Evolutionary conservation across 1,140 invertebrate species (phyloP).

Genomic region (Chrysomallon squamiferum): DNA sequence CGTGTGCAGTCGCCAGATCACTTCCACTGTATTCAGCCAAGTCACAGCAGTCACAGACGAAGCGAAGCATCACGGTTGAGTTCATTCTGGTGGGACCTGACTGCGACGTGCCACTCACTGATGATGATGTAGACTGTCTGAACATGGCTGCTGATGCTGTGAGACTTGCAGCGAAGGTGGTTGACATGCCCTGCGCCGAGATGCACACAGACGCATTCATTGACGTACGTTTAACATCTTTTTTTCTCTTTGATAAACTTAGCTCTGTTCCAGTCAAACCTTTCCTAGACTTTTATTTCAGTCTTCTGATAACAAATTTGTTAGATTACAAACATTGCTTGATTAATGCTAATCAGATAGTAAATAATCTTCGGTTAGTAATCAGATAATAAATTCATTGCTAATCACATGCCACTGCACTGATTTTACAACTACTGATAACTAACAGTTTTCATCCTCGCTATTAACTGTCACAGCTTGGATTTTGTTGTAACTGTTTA

Average conservation of each 20-base stretch:
- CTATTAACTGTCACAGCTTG: too few relatives aligned
- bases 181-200: conserved; percentile 83
- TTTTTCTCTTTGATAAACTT: too few relatives aligned
- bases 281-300: not conserved
- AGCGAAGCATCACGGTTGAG: conserved; percentile 68
- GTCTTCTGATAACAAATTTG: too few relatives aligned
- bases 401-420: too few relatives aligned
- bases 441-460: too few relatives aligned
- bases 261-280: too few relatives aligned
- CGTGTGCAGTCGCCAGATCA: conserved; percentile 80
- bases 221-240: conserved; percentile 68
- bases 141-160: conserved; percentile 71
- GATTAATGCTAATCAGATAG: too few relatives aligned
- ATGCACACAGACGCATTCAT: conserved; percentile 85
- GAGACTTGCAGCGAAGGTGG: conserved; percentile 78
- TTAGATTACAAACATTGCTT: too few relatives aligned
- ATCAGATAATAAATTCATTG: too few relatives aligned
- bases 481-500: too few relatives aligned
- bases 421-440: too few relatives aligned
- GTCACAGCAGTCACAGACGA: conserved; percentile 32
- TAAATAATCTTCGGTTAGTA: too few relatives aligned
- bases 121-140: conserved; percentile 71
- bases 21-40: conserved; percentile 78
- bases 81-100: conserved; percentile 68
- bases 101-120: conserved; percentile 58